These are phyloP conservation scores for Gyrodactylus salaris DNA, from an alignment of 1,140 invertebrate species.

Conservation along the genomic window DNA sequence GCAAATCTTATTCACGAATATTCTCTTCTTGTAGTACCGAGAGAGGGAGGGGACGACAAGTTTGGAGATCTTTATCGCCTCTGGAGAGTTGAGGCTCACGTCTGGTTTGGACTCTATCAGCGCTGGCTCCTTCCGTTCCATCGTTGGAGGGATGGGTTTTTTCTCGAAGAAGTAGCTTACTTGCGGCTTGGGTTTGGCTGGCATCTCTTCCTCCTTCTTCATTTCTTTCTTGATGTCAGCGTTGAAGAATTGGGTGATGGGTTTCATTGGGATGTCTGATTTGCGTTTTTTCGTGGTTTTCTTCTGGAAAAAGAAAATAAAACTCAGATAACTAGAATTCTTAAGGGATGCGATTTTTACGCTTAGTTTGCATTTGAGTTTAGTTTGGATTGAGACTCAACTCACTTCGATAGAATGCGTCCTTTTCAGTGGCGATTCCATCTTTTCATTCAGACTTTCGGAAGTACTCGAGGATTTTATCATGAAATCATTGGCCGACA, in stretches of 20 bases:
- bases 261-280: background rate
- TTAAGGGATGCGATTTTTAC: no score
- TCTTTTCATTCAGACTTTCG: no score
- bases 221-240: background rate
- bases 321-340: no score
- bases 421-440: background rate
- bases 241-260: background rate
- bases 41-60: background rate
- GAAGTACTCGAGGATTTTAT: no score
- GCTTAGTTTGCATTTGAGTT: background rate
- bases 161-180: background rate
- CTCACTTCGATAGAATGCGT: background rate
- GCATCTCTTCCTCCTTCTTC: background rate
- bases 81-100: background rate
- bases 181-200: background rate
- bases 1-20: background rate
- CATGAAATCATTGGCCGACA: no score
- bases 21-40: background rate
- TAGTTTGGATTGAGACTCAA: background rate
- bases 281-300: background rate
- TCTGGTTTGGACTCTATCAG: background rate
- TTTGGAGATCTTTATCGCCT: background rate
- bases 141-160: background rate
- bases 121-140: background rate
- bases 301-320: no score